A percentile compares a stretch with the other conserved stretches of the same genome.
These are phyloP conservation scores for Echiichthys vipera DNA, from an alignment of 2,797 vertebrate genomes.

Conservation along the genomic window DNA sequence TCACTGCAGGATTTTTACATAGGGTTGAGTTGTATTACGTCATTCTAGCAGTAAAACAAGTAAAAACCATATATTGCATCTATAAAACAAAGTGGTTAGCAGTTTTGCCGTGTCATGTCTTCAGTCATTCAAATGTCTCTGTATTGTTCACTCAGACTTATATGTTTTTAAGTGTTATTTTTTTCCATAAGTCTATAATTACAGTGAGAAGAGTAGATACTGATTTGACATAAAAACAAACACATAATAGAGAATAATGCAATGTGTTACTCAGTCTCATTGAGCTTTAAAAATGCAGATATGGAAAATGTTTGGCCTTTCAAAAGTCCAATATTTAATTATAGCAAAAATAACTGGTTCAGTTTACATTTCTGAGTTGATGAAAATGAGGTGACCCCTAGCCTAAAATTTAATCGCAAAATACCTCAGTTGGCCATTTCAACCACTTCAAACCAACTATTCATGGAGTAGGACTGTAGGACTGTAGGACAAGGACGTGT, in stretches of 20 bases:
- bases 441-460: neutral
- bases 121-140: neutral
- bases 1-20: neutral
- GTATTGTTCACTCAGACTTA: neutral
- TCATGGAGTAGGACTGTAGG: neutral
- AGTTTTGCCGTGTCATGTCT: neutral
- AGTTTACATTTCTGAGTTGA: neutral
- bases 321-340: conserved; percentile 20
- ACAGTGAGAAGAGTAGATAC: neutral
- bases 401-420: neutral
- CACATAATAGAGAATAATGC: conserved; percentile 35
- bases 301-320: conserved; percentile 29
- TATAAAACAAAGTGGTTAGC: conserved; percentile 22
- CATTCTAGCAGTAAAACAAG: conserved; percentile 17
- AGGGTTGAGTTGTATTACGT: neutral
- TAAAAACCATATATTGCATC: conserved; percentile 3
- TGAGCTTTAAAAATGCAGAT: conserved; percentile 37
- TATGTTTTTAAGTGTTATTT: neutral
- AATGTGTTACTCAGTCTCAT: conserved; percentile 6
- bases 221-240: conserved; percentile 35
- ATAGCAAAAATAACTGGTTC: neutral
- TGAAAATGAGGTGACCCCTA: neutral
- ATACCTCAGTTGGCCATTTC: neutral
- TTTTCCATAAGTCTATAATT: neutral
- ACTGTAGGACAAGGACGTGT: neutral